Evolutionary conservation across 1,140 invertebrate species (phyloP).

Genomic region (Drosophila nebulosa): DNA sequence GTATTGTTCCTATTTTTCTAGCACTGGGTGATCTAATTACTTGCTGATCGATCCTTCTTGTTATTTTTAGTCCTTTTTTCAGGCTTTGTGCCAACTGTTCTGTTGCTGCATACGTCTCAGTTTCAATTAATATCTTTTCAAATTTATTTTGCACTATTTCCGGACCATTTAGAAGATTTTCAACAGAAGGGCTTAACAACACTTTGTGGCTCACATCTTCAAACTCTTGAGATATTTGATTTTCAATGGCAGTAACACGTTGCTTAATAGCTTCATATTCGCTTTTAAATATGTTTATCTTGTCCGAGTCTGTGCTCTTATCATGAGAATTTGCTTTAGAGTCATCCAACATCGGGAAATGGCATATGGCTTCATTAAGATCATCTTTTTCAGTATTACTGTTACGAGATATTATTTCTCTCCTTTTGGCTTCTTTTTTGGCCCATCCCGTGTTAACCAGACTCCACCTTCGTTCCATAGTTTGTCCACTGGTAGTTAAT

Average conservation of each 20-base stretch:
- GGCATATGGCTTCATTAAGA: not conserved
- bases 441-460: conserved; percentile 37
- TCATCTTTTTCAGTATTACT: not conserved
- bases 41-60: conserved; percentile 85
- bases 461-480: conserved; percentile 50
- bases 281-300: conserved; percentile 86
- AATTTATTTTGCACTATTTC: conserved; percentile 86
- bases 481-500: not conserved
- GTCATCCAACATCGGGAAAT: not conserved
- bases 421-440: conserved; percentile 48
- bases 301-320: conserved; percentile 80
- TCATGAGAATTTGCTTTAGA: not conserved
- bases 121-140: conserved; percentile 87
- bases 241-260: conserved; percentile 81
- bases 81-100: conserved; percentile 87
- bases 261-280: conserved; percentile 89
- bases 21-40: conserved; percentile 90
- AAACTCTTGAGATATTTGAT: not conserved
- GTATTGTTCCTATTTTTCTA: conserved; percentile 88
- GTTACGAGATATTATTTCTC: conserved; percentile 54
- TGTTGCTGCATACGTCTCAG: conserved; percentile 83
- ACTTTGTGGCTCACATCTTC: not conserved
- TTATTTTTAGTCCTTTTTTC: conserved; percentile 88
- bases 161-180: conserved; percentile 24
- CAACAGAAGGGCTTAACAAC: not conserved